Evolutionary conservation across 2,888 invertebrate genomes (phyloP).

Genomic region (Amblyjoppa fuscipennis): DNA sequence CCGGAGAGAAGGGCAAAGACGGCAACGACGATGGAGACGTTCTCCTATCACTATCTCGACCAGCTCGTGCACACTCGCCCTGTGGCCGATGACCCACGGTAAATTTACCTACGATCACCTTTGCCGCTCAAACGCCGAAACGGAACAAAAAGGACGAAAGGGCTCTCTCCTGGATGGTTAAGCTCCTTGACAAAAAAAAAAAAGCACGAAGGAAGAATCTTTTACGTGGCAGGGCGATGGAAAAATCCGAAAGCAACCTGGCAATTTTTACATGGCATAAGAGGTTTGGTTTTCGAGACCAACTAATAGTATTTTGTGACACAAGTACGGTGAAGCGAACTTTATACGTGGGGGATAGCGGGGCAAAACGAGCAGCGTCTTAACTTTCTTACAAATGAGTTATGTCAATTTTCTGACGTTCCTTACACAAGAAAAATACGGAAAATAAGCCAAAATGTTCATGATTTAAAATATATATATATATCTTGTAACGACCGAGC

Average conservation of each 20-base stretch:
- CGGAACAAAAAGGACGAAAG: conserved; percentile 3
- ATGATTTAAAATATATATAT: no score
- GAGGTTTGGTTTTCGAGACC: no score
- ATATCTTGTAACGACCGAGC: no score
- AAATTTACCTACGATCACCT: conserved; percentile 66
- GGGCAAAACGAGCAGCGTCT: no score
- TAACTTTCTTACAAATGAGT: no score
- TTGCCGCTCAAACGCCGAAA: conserved; percentile 33
- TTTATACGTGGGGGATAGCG: no score
- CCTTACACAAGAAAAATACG: no score
- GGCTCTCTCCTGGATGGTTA: conserved; percentile 40
- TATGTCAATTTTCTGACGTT: no score
- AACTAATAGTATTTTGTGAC: no score
- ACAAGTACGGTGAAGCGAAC: no score
- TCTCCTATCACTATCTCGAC: conserved; percentile 51
- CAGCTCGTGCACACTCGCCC: conserved; percentile 8
- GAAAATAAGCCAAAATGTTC: no score
- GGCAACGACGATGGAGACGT: conserved; percentile 49
- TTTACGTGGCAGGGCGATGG: not conserved
- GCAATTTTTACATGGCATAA: no score
- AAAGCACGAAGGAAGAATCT: conserved; percentile 21
- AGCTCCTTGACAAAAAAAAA: conserved; percentile 46
- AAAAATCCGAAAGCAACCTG: not conserved
- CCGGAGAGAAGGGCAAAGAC: not conserved
- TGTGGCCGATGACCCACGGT: conserved; percentile 61